Evolutionary conservation across 1,140 invertebrate species (phyloP).

Genomic region (Sinonovacula constricta): DNA sequence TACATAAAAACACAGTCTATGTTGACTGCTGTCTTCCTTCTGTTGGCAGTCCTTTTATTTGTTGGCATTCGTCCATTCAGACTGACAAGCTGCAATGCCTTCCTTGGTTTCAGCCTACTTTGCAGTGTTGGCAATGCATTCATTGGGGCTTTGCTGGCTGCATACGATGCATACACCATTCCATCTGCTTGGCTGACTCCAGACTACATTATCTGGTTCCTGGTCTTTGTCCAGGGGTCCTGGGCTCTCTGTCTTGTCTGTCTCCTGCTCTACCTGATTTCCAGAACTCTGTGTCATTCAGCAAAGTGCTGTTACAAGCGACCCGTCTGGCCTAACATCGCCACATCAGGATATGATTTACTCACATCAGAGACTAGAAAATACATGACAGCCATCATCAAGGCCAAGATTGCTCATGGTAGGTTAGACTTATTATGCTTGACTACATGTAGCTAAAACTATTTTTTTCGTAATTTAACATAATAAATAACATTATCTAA

Average conservation of each 20-base stretch:
- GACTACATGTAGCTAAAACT: too few relatives aligned
- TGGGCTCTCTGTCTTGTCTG: constrained; percentile 57
- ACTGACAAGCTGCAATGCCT: constrained; percentile 66
- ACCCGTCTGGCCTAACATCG: constrained; percentile 72
- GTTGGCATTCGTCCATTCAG: constrained; percentile 67
- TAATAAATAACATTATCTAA: too few relatives aligned
- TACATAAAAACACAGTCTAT: constrained; percentile 63
- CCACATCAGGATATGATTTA: constrained; percentile 60
- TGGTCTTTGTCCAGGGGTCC: constrained; percentile 58
- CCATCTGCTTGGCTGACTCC: constrained; percentile 71
- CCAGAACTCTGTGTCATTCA: constrained; percentile 55
- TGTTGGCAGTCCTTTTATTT: constrained; percentile 55
- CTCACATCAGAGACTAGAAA: constrained; percentile 70
- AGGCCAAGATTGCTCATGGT: constrained; percentile 70
- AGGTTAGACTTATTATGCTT: constrained; percentile 37
- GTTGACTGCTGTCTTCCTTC: constrained; percentile 58
- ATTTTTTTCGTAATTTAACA: too few relatives aligned
- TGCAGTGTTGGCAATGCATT: constrained; percentile 61
- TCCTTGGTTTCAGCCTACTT: constrained; percentile 60
- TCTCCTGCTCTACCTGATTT: constrained; percentile 61
- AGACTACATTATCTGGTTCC: constrained; percentile 67
- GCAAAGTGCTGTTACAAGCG: constrained; percentile 51
- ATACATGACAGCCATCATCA: constrained; percentile 71
- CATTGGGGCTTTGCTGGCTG: constrained; percentile 63
- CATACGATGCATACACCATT: constrained; percentile 60